Evolutionary conservation across 2,797 vertebrate species (phyloP), one percentile per base, ranked within the genome.

Genomic region (Centroberyx gerrardi): DNA sequence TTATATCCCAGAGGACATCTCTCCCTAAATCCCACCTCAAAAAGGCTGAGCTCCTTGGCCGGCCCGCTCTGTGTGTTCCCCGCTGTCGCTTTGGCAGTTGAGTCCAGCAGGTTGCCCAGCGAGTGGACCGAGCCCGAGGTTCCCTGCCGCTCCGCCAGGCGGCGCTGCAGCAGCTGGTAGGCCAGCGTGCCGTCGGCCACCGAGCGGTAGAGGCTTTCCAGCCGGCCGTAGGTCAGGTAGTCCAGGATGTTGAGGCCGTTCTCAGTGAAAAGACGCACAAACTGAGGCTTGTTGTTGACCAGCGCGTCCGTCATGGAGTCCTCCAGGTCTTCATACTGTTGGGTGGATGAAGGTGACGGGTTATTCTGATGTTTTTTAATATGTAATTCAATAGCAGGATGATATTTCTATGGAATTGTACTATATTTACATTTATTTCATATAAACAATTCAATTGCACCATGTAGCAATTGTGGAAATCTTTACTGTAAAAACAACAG

Each of bases 261-360:
- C 69, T 97, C 97, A 5, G 94, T 93, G 81, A 98, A 97, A 66
- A 98, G 94, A 17, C 96, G 96, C 28, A 98, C 96, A 72, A 98
- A 97, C 65, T 97, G 94, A 0, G 97, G 96, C 74, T 97, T 96
- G 90, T 98, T 82, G 0, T 96, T 97, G 67, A 97, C 81, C 72
- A 98, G 84, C 0, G 97, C 97, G 0, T 97, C 96, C 0, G 94
- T 96, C 95, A 98, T 96, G 31, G 96, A 95, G 42, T 95, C 95
- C 54, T 95, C 92, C 81, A 98, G 78, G 79, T 97, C 96, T 0
- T 90, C 74, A n/a, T 96, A 95, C 97, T 98, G 72, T 74, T 55
- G 0, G 14, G 55, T 27, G 36, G 28, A 62, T 15, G 0, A 63
- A 59, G 5, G 7, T 1, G 48, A 62, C 8, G 71, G 8, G 27